Base-by-base conservation (phyloP, 2,888 invertebrate species). In the Mycalesis mineus region DNA sequence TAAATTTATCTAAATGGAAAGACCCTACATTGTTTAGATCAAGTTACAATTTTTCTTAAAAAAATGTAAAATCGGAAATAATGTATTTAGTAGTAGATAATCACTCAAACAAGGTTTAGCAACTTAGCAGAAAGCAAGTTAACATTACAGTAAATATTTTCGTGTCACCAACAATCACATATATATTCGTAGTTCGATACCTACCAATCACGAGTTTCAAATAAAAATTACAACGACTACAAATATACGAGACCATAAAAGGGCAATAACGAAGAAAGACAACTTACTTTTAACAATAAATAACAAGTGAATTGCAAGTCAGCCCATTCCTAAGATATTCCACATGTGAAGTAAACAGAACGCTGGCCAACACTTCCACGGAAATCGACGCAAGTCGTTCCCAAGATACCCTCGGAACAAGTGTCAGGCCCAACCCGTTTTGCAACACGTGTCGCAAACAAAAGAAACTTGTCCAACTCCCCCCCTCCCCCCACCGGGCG, bases 371-470 rank as follows among this genome's bases (percentile, higher is more conserved):
- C 47, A 33, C 47, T 47, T 82, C 68, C 72, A 73, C 73, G 76
- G 77, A 82, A 82, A 82, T 80, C 80, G 78, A 71, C 69, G 71
- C 68, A 68, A 67, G 70, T 72, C 69, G 76, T 76, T 78, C 73
- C 71, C 74, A 74, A 77, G 79, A 80, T 78, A 78, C 78, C 71
- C 71, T 74, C 57, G 61, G 76, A 75, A 80, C 84, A 84, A 87
- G 84, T 86, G 85, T 85, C 83, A 80, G 70, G 74, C 75, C 70
- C 82, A 88, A 89, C 86, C 88, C 88, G 87, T 88, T 88, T 80
- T 73, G 84, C 79, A 82, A 87, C 88, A 88, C 88, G 86, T 89
- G 88, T 84, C 76, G 77, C 81, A 82, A 86, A 88, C 87, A 88
- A 88, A 88, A 88, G 86, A 84, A 87, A 82, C 79, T 81, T 80